Conservation (phyloP, 2,797 vertebrate genomes). For the Sylvilagus floridanus region DNA sequence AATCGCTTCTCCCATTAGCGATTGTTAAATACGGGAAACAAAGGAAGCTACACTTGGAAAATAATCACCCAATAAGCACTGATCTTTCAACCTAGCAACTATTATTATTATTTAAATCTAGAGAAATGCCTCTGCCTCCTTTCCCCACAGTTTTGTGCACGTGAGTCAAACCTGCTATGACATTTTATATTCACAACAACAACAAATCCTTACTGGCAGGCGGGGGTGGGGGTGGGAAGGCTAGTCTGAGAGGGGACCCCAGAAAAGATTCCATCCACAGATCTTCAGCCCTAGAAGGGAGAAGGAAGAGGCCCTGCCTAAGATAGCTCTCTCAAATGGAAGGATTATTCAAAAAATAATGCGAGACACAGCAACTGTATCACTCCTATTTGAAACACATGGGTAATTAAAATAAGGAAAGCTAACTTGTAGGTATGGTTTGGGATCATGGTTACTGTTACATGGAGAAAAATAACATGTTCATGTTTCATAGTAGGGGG, state of each 20-base stretch:
- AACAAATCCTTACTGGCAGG: constrained; percentile 50
- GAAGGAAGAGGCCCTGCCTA: constrained; percentile 4
- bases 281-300: constrained; percentile 43
- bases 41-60: constrained; percentile 78
- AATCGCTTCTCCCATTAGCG: constrained; percentile 85
- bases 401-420: constrained; percentile 63
- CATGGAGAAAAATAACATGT: constrained; percentile 54
- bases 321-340: constrained; percentile 56
- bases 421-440: not conserved
- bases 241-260: constrained; percentile 66
- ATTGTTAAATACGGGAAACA: constrained; percentile 86
- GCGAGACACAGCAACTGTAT: constrained; percentile 65
- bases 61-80: constrained; percentile 77
- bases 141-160: constrained; percentile 61
- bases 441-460: constrained; percentile 25
- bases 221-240: constrained; percentile 6
- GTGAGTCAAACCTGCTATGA: constrained; percentile 41
- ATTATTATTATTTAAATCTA: constrained; percentile 69
- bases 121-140: constrained; percentile 67
- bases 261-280: not conserved
- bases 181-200: constrained; percentile 69
- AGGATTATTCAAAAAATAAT: constrained; percentile 83
- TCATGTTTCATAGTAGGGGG: constrained; percentile 32
- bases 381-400: constrained; percentile 66
- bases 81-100: constrained; percentile 80